These are phyloP conservation scores for Syngnathus scovelli DNA, from an alignment of 2,113 vertebrate genomes.

Conservation along the genomic window DNA sequence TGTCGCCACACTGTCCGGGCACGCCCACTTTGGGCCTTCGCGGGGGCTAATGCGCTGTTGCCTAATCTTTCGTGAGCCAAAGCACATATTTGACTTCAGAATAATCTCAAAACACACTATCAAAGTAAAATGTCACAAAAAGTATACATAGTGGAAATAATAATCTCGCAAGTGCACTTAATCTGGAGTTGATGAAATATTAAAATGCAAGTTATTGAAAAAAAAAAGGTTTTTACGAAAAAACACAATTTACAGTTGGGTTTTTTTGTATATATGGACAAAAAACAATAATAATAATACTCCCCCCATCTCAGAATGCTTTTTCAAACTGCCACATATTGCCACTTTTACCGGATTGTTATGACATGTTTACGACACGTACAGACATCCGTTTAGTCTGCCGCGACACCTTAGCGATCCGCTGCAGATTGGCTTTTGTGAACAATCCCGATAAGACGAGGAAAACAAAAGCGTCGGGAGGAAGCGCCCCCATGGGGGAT, in stretches of 20 bases:
- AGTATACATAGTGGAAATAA: too few species aligned
- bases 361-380: conserved; percentile 4
- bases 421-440: conserved; percentile 27
- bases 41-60: background rate
- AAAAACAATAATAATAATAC: background rate
- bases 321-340: background rate
- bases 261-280: background rate
- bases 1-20: conserved; percentile 59
- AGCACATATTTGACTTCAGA: background rate
- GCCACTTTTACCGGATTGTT: background rate
- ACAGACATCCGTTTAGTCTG: conserved; percentile 19
- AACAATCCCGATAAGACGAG: conserved; percentile 47
- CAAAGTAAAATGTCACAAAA: background rate
- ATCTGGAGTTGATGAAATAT: background rate
- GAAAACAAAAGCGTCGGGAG: conserved; percentile 43
- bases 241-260: too few species aligned
- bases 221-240: too few species aligned
- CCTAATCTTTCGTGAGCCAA: background rate
- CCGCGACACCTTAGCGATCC: background rate
- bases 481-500: conserved; percentile 55
- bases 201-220: too few species aligned
- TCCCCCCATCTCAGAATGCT: background rate
- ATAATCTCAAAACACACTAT: background rate
- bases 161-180: background rate
- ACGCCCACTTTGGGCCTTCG: conserved; percentile 37